phyloP scores from a whole-genome alignment of 2,888 invertebrate species.

The Colostygia pectinataria region DNA sequence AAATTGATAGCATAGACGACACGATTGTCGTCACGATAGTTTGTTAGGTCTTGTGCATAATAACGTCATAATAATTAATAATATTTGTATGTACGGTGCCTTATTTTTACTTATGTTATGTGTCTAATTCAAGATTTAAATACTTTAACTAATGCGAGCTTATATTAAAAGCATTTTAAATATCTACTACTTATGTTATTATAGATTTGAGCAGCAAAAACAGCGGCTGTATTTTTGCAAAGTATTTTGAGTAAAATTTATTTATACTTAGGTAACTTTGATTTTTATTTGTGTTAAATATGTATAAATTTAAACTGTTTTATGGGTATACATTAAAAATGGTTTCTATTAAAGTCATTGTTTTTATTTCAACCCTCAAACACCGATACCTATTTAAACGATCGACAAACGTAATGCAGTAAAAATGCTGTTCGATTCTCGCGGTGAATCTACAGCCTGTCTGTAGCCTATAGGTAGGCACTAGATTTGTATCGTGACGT shows the following conservation, averaged over 20 bases:
- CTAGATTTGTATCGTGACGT: no score
- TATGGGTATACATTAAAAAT: slow-evolving; percentile 11
- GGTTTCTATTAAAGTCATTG: neutral
- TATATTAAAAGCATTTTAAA: slow-evolving; percentile 13
- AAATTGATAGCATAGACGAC: no score
- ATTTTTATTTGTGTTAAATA: neutral
- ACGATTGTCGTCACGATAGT: no score
- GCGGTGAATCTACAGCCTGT: no score
- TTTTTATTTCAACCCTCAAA: neutral
- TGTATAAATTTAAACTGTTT: slow-evolving; percentile 8
- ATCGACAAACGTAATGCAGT: no score
- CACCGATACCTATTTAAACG: no score
- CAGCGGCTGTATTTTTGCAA: neutral
- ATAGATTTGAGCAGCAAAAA: neutral
- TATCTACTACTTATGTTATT: neutral
- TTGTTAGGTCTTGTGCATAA: no score
- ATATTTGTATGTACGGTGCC: slow-evolving; percentile 31
- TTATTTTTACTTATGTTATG: slow-evolving; percentile 25
- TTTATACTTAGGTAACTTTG: no score
- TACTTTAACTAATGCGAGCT: slow-evolving; percentile 13
- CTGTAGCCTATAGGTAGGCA: no score
- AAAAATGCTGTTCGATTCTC: no score
- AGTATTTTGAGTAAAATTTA: slow-evolving; percentile 11
- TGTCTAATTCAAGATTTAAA: slow-evolving; percentile 7
- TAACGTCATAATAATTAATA: slow-evolving; percentile 26